Conservation (phyloP, 2,888 invertebrate genomes). For the Campaea margaritaria region DNA sequence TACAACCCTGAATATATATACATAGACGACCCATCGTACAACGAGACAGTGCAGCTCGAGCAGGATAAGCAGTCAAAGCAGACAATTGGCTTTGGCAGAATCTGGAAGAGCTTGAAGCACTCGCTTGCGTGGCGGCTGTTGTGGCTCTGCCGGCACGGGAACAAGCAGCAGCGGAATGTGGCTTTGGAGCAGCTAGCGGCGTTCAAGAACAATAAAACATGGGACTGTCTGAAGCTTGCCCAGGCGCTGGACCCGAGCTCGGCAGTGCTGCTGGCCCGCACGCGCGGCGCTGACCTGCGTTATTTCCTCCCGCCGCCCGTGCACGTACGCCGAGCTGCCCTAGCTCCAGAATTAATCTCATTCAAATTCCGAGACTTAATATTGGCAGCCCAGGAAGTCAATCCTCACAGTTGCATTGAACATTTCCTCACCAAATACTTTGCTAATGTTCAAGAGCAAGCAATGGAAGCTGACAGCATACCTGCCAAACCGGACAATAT, state of each 20-base stretch:
- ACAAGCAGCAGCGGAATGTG: constrained; percentile 85
- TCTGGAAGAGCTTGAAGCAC: constrained; percentile 87
- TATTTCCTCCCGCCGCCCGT: constrained; percentile 91
- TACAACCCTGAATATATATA: constrained; percentile 76
- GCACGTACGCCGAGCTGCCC: constrained; percentile 72
- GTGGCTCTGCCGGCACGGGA: constrained; percentile 88
- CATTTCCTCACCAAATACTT: constrained; percentile 75
- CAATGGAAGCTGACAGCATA: constrained; percentile 69
- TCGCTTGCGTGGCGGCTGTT: constrained; percentile 88
- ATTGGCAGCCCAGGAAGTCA: constrained; percentile 55
- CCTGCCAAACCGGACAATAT: constrained; percentile 74
- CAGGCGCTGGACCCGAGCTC: constrained; percentile 92
- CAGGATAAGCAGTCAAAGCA: constrained; percentile 57
- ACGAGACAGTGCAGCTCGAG: constrained; percentile 59
- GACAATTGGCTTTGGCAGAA: constrained; percentile 64
- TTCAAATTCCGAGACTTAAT: constrained; percentile 70
- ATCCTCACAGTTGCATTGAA: constrained; percentile 71
- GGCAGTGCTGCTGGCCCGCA: constrained; percentile 91
- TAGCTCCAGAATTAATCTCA: constrained; percentile 69
- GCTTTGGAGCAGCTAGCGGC: constrained; percentile 88
- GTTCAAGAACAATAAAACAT: constrained; percentile 87
- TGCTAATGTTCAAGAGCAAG: constrained; percentile 72
- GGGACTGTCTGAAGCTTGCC: constrained; percentile 90
- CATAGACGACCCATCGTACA: constrained; percentile 75
- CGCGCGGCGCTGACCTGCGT: constrained; percentile 87